These are phyloP conservation scores for Tichodroma muraria DNA, from an alignment of 2,113 vertebrate genomes.

Conservation along the genomic window DNA sequence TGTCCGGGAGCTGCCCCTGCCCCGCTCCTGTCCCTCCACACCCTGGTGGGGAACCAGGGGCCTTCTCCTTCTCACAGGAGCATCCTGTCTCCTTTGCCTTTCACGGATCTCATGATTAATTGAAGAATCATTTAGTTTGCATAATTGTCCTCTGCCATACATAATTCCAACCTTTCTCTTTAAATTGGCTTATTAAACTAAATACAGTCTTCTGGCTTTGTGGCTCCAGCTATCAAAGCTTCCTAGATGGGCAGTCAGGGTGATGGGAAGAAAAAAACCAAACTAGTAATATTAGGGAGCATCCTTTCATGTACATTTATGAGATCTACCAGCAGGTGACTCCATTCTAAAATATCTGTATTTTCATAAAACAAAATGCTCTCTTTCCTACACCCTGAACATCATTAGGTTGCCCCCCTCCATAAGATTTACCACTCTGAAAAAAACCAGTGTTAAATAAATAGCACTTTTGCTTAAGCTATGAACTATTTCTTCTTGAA, in stretches of 20 bases:
- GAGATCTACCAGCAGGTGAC: constrained; percentile 60
- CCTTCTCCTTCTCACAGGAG: neutral
- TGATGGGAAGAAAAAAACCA: neutral
- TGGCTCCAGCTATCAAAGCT: constrained; percentile 48
- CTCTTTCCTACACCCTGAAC: neutral
- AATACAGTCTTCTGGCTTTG: constrained; percentile 58
- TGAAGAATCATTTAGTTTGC: constrained; percentile 67
- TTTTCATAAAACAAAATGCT: constrained; percentile 20
- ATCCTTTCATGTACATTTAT: constrained; percentile 30
- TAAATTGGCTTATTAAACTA: constrained; percentile 62
- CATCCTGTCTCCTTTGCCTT: constrained; percentile 35
- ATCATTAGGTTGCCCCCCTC: neutral
- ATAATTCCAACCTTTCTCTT: constrained; percentile 70
- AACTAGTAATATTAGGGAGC: neutral
- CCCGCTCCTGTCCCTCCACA: rapidly evolving
- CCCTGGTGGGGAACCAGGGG: neutral
- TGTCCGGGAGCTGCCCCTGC: neutral
- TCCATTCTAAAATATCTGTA: constrained; percentile 49
- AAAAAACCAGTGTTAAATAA: constrained; percentile 1
- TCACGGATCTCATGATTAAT: constrained; percentile 68
- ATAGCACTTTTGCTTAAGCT: neutral
- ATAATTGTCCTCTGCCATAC: constrained; percentile 67
- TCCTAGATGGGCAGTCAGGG: constrained; percentile 9
- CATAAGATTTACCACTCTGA: neutral
- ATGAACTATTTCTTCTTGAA: neutral